Conservation (phyloP, 1,140 invertebrate genomes). For the Bombyx mori region DNA sequence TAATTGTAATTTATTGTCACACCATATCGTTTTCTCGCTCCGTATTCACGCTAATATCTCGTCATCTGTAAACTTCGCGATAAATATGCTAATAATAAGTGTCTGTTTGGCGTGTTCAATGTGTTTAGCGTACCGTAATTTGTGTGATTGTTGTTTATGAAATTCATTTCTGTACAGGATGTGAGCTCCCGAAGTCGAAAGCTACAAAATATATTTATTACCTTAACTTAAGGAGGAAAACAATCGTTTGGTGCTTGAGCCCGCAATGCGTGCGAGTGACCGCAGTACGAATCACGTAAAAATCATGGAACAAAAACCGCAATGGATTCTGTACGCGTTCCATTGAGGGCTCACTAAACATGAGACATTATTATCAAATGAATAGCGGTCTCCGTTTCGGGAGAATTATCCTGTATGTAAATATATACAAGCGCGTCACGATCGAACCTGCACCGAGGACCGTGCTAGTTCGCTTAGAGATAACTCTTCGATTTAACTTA, state of each 20-base stretch:
- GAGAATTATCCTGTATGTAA: slow-evolving; percentile 42
- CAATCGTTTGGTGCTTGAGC: too few species aligned
- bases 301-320: too few species aligned
- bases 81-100: slow-evolving; percentile 43
- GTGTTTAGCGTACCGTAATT: slow-evolving; percentile 60
- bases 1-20: background rate
- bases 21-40: slow-evolving; percentile 5
- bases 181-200: too few species aligned
- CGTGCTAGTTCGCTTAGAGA: slow-evolving; percentile 55
- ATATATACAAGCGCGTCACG: slow-evolving; percentile 41
- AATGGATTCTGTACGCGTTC: too few species aligned
- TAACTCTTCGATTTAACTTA: slow-evolving; percentile 55
- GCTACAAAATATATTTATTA: too few species aligned
- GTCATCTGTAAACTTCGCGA: slow-evolving; percentile 35
- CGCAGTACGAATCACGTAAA: too few species aligned
- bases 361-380: too few species aligned
- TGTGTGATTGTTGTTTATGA: slow-evolving; percentile 56
- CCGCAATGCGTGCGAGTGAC: too few species aligned
- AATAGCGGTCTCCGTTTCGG: too few species aligned
- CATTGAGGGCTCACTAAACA: too few species aligned
- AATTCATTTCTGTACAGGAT: slow-evolving; percentile 50
- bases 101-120: slow-evolving; percentile 60
- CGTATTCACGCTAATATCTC: slow-evolving; percentile 22
- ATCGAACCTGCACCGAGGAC: slow-evolving; percentile 62
- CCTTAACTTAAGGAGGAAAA: too few species aligned